These are phyloP conservation scores for Alauda arvensis DNA, from an alignment of 2,797 vertebrate species.

Conservation along the genomic window DNA sequence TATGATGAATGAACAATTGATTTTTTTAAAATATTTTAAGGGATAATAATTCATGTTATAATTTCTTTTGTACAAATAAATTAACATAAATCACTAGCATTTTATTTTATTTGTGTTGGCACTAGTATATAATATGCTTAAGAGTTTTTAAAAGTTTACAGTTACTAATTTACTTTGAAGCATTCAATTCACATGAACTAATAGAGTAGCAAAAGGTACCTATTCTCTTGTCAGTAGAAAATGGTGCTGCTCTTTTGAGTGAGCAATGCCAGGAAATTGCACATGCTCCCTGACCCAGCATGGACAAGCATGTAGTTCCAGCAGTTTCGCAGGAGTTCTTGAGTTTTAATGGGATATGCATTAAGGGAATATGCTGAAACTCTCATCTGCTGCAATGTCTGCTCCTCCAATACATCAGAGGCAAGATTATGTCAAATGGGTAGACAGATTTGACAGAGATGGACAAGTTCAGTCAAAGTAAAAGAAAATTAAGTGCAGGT, in stretches of 20 bases:
- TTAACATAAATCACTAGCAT: not conserved
- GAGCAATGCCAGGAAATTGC: not conserved
- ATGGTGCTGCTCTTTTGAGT: not conserved
- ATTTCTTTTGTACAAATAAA: not conserved
- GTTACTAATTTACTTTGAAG: not conserved
- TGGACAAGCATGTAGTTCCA: not conserved
- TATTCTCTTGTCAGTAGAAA: not conserved
- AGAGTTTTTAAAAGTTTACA: not conserved
- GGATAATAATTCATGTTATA: not conserved
- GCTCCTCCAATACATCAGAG: slow-evolving; percentile 5
- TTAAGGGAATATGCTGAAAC: slow-evolving; percentile 3
- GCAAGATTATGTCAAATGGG: slow-evolving; percentile 22
- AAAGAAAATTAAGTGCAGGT: slow-evolving; percentile 45
- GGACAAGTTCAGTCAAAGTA: slow-evolving; percentile 25
- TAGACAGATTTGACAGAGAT: slow-evolving; percentile 36
- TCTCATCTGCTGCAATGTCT: not conserved
- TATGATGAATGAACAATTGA: not conserved
- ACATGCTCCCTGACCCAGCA: not conserved
- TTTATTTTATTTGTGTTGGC: not conserved
- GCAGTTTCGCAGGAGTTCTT: not conserved
- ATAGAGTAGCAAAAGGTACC: not conserved
- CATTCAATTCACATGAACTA: not conserved
- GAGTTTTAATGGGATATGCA: not conserved
- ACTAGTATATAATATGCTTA: not conserved
- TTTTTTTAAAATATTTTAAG: not conserved